Evolutionary conservation across 2,797 vertebrate species (phyloP), one percentile per base, ranked within the genome.

Genomic region (Molossus molossus): DNA sequence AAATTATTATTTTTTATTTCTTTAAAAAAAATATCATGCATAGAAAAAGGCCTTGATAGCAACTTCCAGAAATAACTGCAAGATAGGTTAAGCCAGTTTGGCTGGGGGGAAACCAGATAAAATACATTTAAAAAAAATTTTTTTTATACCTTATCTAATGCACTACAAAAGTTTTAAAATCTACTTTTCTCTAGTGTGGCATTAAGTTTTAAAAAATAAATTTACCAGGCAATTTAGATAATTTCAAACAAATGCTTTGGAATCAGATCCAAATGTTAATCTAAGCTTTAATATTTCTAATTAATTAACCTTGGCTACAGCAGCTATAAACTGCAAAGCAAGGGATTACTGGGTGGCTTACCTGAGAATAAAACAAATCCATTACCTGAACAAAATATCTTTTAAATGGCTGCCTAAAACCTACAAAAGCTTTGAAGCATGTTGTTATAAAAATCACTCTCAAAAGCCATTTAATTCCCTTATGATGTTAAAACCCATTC

Each of bases 241-340:
- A 88, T 97, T 95, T 96, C 75, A 98, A 98, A 95, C 72, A 98
- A 98, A 94, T 95, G 85, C 97, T 96, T 98, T 98, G 92, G 96
- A 98, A 97, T 97, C 95, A 85, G 95, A 85, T 97, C 97, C 97
- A 98, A 98, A 96, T 98, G 92, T 98, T 98, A 98, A 98, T 98
- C 94, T 94, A 96, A 96, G 97, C 97, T 98, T 98, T 98, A 98
- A 97, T 98, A 98, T 97, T 98, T 98, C 96, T 98, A 98, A 98
- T 98, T 98, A 98, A 98, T 98, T 98, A 98, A 98, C 98, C 91
- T 98, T 98, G 90, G 91, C 97, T 98, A 70, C 72, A 96, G 93
- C 92, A 96, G 84, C 65, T 97, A 93, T 94, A 98, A 97, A 93
- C 96, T 98, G 96, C 72, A 98, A 98, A 98, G 91, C 69, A 98